Base-by-base conservation (phyloP, 2,888 invertebrate species). In the Chymomyza amoena region DNA sequence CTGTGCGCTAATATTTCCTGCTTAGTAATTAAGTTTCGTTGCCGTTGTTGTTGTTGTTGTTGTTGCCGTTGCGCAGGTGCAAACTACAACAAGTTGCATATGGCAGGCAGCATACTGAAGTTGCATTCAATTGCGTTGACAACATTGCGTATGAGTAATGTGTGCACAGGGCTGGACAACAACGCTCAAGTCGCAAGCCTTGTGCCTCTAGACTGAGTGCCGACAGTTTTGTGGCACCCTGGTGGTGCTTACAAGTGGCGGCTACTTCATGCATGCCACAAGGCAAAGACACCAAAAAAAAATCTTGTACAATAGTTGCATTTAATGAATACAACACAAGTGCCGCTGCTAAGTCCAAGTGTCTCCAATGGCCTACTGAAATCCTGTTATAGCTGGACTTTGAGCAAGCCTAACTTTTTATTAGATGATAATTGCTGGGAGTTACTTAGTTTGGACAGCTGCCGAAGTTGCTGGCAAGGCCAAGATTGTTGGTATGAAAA, bases 71-170 rank as follows among this genome's bases (percentile, higher is more conserved):
- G 57, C 52, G 68, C 86, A 82, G 84, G 76, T 81, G 85, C 87
- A 59, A 59, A 45, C 20, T 32, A 15, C 61, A 61, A 15, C 61
- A 61, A 32, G 32, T 32, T 32, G 32, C 32, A 32, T 32, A 32
- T 4, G 2, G 32, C 2, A n/a, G n/a, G n/a, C n/a, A n/a, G n/a
- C 32, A 32, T 32, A 32, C 32, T 32, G 6, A 32, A 9, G 20
- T 32, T 61, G 39, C 61, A 28, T 32, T 25, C 15, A 13, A 15
- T 18, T 16, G 54, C 54, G 9, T 54, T 54, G 50, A 16, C 63
- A 77, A 77, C 74, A 57, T 73, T 59, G 75, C 87, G 83, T 84
- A 84, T 84, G 87, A 81, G 83, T 76, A 79, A 84, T 77, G 56
- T 61, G 50, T 32, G 65, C 68, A 54, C 52, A 52, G 36, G 51